Conservation (phyloP, 2,113 vertebrate genomes). For the Aviceda subcristata region DNA sequence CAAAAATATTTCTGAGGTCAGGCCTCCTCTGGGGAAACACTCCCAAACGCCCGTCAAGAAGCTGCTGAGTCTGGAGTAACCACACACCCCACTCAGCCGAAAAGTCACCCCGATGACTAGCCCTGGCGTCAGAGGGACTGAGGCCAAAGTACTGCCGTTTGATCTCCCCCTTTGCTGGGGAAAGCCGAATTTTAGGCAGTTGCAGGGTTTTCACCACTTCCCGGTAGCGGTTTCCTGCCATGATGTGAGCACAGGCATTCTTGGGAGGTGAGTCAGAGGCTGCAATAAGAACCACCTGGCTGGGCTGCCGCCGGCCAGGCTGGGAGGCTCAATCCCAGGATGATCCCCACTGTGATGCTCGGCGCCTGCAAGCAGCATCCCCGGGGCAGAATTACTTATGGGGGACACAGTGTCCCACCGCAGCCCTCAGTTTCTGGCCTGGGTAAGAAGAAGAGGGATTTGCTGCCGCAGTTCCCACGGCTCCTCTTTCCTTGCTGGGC, state of each 20-base stretch:
- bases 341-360: background rate
- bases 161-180: background rate
- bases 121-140: background rate
- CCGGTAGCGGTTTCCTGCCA: constrained; percentile 7
- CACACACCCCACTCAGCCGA: background rate
- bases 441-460: background rate
- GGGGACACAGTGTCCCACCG: background rate
- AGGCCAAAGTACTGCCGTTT: background rate
- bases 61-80: background rate
- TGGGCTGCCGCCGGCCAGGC: background rate
- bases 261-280: constrained; percentile 38
- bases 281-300: constrained; percentile 33
- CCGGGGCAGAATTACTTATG: background rate
- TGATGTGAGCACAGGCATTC: background rate
- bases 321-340: background rate
- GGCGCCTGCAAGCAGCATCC: background rate
- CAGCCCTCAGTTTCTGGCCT: background rate
- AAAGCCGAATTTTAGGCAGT: background rate
- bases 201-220: constrained; percentile 6
- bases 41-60: background rate
- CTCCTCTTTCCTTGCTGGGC: background rate
- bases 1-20: constrained; percentile 14
- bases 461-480: background rate
- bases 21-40: background rate
- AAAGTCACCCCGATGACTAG: background rate